phyloP scores from a whole-genome alignment of 1,140 invertebrate genomes.

The Hyphantria cunea region DNA sequence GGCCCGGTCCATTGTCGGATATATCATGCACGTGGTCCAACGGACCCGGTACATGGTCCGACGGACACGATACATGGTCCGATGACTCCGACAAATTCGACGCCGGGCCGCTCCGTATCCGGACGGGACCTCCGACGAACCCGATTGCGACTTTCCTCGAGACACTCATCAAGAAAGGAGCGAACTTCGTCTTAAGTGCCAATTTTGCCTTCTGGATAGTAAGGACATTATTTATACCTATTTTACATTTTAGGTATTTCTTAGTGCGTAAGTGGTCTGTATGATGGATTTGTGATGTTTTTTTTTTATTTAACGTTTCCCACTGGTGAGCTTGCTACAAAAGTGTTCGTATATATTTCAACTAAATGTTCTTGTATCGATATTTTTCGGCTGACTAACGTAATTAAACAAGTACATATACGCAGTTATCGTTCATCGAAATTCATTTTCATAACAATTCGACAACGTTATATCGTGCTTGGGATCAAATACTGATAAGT shows the following conservation, averaged over 20 bases:
- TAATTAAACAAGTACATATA: slow-evolving; percentile 24
- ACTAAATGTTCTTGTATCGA: slow-evolving; percentile 21
- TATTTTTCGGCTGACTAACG: slow-evolving; percentile 32
- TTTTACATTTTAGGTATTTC: slow-evolving; percentile 78
- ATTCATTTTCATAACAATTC: slow-evolving; percentile 25
- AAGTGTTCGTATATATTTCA: slow-evolving; percentile 34
- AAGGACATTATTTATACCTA: slow-evolving; percentile 79
- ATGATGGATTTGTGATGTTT: slow-evolving; percentile 60
- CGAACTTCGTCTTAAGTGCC: slow-evolving; percentile 79
- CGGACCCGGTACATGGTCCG: slow-evolving; percentile 7
- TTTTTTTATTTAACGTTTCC: slow-evolving; percentile 37
- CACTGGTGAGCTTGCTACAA: slow-evolving; percentile 44
- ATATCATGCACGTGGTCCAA: not conserved
- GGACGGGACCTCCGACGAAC: slow-evolving; percentile 24
- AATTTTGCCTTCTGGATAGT: slow-evolving; percentile 82
- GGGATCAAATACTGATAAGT: slow-evolving; percentile 76
- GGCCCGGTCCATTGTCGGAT: not conserved
- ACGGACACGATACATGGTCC: not conserved
- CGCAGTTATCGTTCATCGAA: slow-evolving; percentile 26
- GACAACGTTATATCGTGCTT: slow-evolving; percentile 68
- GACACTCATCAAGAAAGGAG: slow-evolving; percentile 54
- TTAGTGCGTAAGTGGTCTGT: slow-evolving; percentile 75
- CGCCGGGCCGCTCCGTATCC: slow-evolving; percentile 11
- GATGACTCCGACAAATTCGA: not conserved
- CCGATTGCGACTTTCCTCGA: slow-evolving; percentile 37